Percentiles rank a stretch among this genome's conserved stretches.
Evolutionary conservation across 2,888 invertebrate genomes (phyloP).

Genomic region (Terebella lapidaria): DNA sequence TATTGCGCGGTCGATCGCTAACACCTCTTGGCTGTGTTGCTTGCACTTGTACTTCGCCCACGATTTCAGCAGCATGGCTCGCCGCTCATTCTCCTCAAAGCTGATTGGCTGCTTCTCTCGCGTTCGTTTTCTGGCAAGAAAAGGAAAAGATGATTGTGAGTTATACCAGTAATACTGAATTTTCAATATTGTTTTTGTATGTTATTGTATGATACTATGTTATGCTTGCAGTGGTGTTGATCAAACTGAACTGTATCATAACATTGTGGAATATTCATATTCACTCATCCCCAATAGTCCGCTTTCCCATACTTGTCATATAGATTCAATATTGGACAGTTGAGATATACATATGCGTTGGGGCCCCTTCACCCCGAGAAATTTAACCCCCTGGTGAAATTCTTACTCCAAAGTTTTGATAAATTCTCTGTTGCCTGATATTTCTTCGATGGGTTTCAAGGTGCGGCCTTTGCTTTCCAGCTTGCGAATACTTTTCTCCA

Average conservation of each 20-base stretch:
- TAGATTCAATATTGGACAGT: too few species aligned
- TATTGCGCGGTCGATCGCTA: not conserved
- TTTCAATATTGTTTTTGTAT: too few species aligned
- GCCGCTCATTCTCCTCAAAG: conserved; percentile 1
- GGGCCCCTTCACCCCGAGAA: too few species aligned
- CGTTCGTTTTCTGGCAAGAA: not conserved
- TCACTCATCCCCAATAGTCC: too few species aligned
- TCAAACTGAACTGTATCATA: not conserved
- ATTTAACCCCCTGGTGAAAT: too few species aligned
- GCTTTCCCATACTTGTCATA: too few species aligned
- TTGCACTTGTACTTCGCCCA: not conserved
- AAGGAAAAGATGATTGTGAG: not conserved
- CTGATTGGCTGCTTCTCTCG: not conserved
- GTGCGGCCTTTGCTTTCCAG: not conserved
- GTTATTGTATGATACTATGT: not conserved
- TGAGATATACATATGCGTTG: too few species aligned
- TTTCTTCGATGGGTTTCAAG: conserved; percentile 3
- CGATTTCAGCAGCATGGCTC: not conserved
- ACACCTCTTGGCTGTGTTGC: not conserved
- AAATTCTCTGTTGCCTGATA: not conserved
- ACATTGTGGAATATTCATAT: too few species aligned
- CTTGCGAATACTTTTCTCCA: not conserved
- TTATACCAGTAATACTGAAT: not conserved
- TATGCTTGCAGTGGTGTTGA: not conserved
- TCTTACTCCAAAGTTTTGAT: conserved; percentile 1